A percentile compares a stretch with the other conserved stretches of the same genome.
Evolutionary conservation across 2,888 invertebrate species (phyloP).

Genomic region (Drosophila niveifrons): DNA sequence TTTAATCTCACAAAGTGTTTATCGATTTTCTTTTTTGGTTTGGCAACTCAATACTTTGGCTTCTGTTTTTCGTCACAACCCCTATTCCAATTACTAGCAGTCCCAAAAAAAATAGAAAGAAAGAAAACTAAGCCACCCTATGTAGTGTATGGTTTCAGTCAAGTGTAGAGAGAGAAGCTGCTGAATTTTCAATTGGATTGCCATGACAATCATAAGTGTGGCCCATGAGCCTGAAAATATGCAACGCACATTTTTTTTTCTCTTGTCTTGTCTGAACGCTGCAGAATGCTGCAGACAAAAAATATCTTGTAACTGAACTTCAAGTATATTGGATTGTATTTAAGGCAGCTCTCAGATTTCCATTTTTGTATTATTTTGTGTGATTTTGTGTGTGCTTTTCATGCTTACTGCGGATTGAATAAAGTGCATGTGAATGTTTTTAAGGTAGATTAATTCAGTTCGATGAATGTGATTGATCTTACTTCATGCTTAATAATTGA

Average conservation of each 20-base stretch:
- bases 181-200: slow-evolving; percentile 56
- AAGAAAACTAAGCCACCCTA: slow-evolving; percentile 41
- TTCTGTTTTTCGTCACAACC: slow-evolving; percentile 25
- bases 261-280: slow-evolving; percentile 24
- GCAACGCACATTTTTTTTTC: slow-evolving; percentile 38
- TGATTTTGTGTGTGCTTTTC: neutral
- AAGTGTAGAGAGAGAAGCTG: slow-evolving; percentile 32
- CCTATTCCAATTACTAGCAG: slow-evolving; percentile 14
- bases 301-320: slow-evolving; percentile 2
- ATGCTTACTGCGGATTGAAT: neutral
- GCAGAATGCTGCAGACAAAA: slow-evolving; percentile 5
- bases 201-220: slow-evolving; percentile 55
- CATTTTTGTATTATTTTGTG: neutral
- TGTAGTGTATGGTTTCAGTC: slow-evolving; percentile 15
- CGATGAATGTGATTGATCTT: neutral
- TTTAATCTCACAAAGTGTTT: slow-evolving; percentile 14
- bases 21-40: slow-evolving; percentile 36
- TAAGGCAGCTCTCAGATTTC: slow-evolving; percentile 1
- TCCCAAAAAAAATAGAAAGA: slow-evolving; percentile 1
- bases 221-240: slow-evolving; percentile 42
- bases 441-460: neutral
- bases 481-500: neutral
- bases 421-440: neutral
- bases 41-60: neutral
- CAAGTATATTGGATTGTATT: slow-evolving; percentile 20